Evolutionary conservation across 2,797 vertebrate species (phyloP).

Genomic region (Ciconia nigra): DNA sequence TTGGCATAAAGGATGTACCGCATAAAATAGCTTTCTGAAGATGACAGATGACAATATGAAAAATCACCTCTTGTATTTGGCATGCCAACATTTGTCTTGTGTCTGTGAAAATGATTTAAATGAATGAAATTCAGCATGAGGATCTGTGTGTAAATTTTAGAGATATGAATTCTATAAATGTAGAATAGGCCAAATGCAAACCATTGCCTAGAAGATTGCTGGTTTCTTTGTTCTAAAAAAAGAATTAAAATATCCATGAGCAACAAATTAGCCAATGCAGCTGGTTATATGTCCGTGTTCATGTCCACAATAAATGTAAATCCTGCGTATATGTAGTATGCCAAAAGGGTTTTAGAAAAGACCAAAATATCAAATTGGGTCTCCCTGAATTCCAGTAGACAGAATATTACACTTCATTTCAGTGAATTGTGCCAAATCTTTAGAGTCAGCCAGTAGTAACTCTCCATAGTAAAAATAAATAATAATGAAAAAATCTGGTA

Average conservation of each 20-base stretch:
- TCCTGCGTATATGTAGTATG: neutral
- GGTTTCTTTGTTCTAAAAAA: neutral
- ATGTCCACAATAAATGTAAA: neutral
- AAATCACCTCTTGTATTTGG: neutral
- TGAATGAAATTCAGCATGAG: neutral
- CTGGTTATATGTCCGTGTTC: neutral
- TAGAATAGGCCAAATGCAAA: neutral
- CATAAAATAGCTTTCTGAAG: neutral
- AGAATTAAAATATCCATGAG: neutral
- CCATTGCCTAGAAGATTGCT: neutral
- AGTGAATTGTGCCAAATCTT: conserved; percentile 69
- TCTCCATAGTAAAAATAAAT: conserved; percentile 32
- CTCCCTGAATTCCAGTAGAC: neutral
- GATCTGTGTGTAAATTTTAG: neutral
- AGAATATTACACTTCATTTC: neutral
- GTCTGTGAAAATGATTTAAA: neutral
- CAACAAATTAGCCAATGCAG: neutral
- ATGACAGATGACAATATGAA: neutral
- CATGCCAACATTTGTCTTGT: neutral
- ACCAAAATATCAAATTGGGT: neutral
- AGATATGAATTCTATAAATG: neutral
- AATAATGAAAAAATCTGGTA: conserved; percentile 42
- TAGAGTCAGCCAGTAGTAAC: conserved; percentile 63
- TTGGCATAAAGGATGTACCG: neutral
- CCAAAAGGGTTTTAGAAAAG: neutral